Percentiles rank a stretch among this genome's conserved stretches.
phyloP scores from a whole-genome alignment of 2,797 vertebrate genomes.

The Pogonophryne albipinna region DNA sequence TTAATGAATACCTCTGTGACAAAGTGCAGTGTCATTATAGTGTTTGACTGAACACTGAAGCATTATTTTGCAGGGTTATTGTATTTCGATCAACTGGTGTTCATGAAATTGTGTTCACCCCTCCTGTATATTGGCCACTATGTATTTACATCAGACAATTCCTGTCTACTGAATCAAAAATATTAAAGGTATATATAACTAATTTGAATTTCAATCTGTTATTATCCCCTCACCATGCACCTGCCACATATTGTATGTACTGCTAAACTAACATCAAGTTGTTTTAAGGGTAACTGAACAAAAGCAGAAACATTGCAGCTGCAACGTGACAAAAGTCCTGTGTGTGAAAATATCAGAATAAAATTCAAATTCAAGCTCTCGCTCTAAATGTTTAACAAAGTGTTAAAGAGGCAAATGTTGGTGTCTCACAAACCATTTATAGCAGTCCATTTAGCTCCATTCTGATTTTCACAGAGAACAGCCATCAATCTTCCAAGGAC shows the following conservation, averaged over 20 bases:
- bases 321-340: slow-evolving; percentile 45
- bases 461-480: slow-evolving; percentile 51
- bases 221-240: slow-evolving; percentile 43
- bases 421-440: slow-evolving; percentile 62
- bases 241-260: slow-evolving; percentile 29
- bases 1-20: slow-evolving; percentile 46
- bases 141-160: slow-evolving; percentile 74
- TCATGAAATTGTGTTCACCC: slow-evolving; percentile 55
- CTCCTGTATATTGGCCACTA: slow-evolving; percentile 65
- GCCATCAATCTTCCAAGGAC: slow-evolving; percentile 37
- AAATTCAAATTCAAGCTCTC: slow-evolving; percentile 62
- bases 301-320: slow-evolving; percentile 27
- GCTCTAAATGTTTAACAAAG: slow-evolving; percentile 55
- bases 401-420: slow-evolving; percentile 72
- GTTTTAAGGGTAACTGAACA: slow-evolving; percentile 31
- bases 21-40: slow-evolving; percentile 46
- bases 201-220: slow-evolving; percentile 61
- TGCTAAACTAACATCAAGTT: slow-evolving; percentile 33
- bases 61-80: slow-evolving; percentile 43
- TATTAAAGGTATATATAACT: slow-evolving; percentile 65
- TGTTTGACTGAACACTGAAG: slow-evolving; percentile 34
- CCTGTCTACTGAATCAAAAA: slow-evolving; percentile 64
- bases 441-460: slow-evolving; percentile 57
- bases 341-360: slow-evolving; percentile 62
- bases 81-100: slow-evolving; percentile 25